Base-by-base conservation (phyloP, 2,888 invertebrate species). In the Gisinianus flammeolus region DNA sequence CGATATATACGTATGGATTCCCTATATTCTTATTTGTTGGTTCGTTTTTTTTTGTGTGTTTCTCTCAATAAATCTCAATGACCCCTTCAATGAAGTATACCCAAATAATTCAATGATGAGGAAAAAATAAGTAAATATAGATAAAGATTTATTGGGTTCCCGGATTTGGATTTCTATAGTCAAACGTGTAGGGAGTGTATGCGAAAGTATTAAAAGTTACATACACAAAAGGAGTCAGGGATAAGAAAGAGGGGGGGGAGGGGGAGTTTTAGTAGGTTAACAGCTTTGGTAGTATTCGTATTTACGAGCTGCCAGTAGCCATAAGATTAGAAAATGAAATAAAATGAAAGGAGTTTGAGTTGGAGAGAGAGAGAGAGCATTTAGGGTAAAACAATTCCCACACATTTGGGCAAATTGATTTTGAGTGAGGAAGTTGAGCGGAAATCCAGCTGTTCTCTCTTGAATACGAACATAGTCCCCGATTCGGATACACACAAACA, bases 341-440 rank as follows among this genome's bases (percentile, higher is more conserved):
- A 54, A 54, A 54, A n/a, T 54, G n/a, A n/a, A 19, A 44, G 44
- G 44, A 16, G 44, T 10, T 6, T 6, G 44, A 16, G 16, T 6
- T 6, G 44, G 44, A 44, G 44, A 16, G 44, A 44, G 44, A 16
- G 44, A 44, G 6, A 16, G 54, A 54, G 67, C 16, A 24, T 5
- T 24, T 28, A 70, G 70, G 54, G 22, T 52, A 44, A 52, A 70
- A 19, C 26, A 52, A 70, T 70, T 70, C 28, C 22, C 70, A 70
- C 22, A 24, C 52, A 70, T 70, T 54, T 69, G 52, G 31, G 67
- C 12, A 67, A 67, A 67, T 67, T 67, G 52, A 28, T 52, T 70
- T 70, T 28, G 35, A 44, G 28, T 22, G 35, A 10, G 26, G 52
- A 70, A 4, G 6, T n/a, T n/a, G 31, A 31, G 67, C 30, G 28